Evolutionary conservation across 2,113 vertebrate genomes (phyloP).

Genomic region (Percina caprodes): DNA sequence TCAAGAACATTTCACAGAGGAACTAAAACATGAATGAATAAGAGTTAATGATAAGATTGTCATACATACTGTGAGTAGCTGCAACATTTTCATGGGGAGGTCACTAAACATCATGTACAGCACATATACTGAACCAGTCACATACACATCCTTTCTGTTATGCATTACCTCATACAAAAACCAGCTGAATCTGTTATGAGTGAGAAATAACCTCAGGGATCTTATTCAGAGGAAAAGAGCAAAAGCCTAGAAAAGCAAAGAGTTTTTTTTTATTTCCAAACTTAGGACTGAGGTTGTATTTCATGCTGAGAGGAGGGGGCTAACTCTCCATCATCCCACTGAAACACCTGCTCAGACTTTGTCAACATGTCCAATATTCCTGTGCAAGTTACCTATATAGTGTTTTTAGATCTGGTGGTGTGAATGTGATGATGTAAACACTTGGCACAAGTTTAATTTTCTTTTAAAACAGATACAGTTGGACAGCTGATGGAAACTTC

Average conservation of each 20-base stretch:
- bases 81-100: background rate
- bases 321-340: constrained; percentile 5
- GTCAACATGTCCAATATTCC: constrained; percentile 51
- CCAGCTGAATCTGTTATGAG: constrained; percentile 52
- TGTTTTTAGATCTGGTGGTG: background rate
- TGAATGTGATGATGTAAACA: background rate
- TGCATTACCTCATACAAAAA: constrained; percentile 55
- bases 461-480: background rate
- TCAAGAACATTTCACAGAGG: constrained; percentile 24
- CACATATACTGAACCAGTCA: background rate
- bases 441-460: background rate
- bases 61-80: background rate
- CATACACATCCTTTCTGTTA: constrained; percentile 5
- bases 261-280: constrained; percentile 29
- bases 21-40: constrained; percentile 9
- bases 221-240: constrained; percentile 50
- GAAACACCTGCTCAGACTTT: constrained; percentile 47
- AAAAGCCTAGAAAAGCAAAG: constrained; percentile 43
- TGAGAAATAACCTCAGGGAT: constrained; percentile 30
- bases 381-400: background rate
- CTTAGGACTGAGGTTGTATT: constrained; percentile 54
- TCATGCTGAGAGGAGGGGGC: constrained; percentile 52
- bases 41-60: background rate
- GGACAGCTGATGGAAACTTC: constrained; percentile 1
- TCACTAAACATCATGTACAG: background rate